Conservation (phyloP, 2,888 invertebrate species). For the Ormyrus pomaceus region DNA sequence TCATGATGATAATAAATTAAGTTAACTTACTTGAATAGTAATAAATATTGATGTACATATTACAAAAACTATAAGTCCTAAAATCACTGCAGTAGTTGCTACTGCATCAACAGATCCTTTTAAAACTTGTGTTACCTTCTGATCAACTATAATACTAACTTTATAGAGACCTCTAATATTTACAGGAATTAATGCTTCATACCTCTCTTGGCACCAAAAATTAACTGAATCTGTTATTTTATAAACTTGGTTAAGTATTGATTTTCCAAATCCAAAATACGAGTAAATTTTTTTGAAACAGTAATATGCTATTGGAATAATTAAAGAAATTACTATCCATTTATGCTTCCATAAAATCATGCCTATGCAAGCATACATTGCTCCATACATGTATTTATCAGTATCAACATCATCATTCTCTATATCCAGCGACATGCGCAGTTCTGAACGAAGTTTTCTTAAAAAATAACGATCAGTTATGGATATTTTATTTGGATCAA, state of each 20-base stretch:
- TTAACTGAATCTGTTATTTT: slow-evolving; percentile 74
- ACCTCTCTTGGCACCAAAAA: slow-evolving; percentile 82
- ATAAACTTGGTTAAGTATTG: slow-evolving; percentile 69
- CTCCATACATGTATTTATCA: slow-evolving; percentile 82
- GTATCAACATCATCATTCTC: slow-evolving; percentile 68
- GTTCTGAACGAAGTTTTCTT: slow-evolving; percentile 67
- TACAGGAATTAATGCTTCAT: slow-evolving; percentile 84
- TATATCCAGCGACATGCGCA: slow-evolving; percentile 67
- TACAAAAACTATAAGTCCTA: slow-evolving; percentile 88
- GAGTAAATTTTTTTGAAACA: slow-evolving; percentile 78
- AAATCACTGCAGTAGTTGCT: slow-evolving; percentile 90
- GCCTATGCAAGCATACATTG: slow-evolving; percentile 88
- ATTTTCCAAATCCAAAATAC: slow-evolving; percentile 75
- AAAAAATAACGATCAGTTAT: slow-evolving; percentile 68
- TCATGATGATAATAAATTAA: not conserved
- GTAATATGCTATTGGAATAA: slow-evolving; percentile 87
- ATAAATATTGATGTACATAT: slow-evolving; percentile 89
- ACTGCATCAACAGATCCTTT: slow-evolving; percentile 90
- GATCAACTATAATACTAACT: slow-evolving; percentile 82
- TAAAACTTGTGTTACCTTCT: slow-evolving; percentile 80
- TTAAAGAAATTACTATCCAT: slow-evolving; percentile 87
- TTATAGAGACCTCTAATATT: slow-evolving; percentile 87
- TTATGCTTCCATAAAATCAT: slow-evolving; percentile 92
- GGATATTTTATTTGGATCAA: slow-evolving; percentile 44
- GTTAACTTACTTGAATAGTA: slow-evolving; percentile 83